These are phyloP conservation scores for Tetranychus truncatus DNA, from an alignment of 2,888 invertebrate species.

Conservation along the genomic window DNA sequence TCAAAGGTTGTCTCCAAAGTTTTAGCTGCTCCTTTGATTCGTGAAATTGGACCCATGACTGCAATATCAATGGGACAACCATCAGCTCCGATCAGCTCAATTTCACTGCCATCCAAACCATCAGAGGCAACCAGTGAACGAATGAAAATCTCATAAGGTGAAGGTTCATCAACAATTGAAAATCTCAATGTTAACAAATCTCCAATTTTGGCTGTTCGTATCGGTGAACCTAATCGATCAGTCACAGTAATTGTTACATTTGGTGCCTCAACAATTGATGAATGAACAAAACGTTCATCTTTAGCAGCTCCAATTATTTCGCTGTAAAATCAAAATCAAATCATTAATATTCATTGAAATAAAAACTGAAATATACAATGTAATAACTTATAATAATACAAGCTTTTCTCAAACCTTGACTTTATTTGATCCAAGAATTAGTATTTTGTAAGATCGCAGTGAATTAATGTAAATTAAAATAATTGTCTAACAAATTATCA, in stretches of 20 bases:
- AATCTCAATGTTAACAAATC: slow-evolving; percentile 75
- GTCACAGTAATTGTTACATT: slow-evolving; percentile 63
- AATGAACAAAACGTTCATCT: slow-evolving; percentile 52
- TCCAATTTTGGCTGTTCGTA: slow-evolving; percentile 73
- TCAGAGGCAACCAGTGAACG: slow-evolving; percentile 84
- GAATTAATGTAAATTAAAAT: too few relatives aligned
- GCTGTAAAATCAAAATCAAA: not conserved
- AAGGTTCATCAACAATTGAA: slow-evolving; percentile 61
- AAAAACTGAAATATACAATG: not conserved
- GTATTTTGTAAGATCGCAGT: too few relatives aligned
- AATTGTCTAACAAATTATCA: too few relatives aligned
- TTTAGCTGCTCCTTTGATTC: slow-evolving; percentile 35
- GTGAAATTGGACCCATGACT: slow-evolving; percentile 37
- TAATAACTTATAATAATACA: not conserved
- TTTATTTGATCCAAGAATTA: not conserved
- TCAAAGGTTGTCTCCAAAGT: slow-evolving; percentile 74
- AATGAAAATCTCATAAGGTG: slow-evolving; percentile 79
- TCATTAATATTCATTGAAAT: not conserved
- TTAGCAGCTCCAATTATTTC: slow-evolving; percentile 6
- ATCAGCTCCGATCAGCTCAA: slow-evolving; percentile 68
- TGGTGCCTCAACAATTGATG: slow-evolving; percentile 75
- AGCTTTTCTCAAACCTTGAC: too few relatives aligned
- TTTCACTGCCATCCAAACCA: slow-evolving; percentile 75
- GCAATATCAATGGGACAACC: slow-evolving; percentile 78
- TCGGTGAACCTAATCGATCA: slow-evolving; percentile 58